phyloP scores from a whole-genome alignment of 2,888 invertebrate species.

The Dasysyrphus albostriatus region DNA sequence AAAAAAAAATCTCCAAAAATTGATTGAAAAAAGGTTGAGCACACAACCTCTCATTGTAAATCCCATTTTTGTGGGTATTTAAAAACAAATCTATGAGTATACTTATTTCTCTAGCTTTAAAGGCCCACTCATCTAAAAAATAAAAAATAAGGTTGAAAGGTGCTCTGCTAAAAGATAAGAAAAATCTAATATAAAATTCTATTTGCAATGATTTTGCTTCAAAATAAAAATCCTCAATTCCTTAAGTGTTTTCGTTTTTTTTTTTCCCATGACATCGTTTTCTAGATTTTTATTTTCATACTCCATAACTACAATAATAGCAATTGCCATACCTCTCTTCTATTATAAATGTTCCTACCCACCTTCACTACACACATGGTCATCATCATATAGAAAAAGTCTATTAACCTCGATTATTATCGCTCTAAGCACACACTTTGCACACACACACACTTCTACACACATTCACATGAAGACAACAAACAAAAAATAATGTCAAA shows the following conservation, averaged over 20 bases:
- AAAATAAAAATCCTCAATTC: not conserved
- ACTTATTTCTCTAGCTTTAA: not conserved
- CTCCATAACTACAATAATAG: constrained; percentile 2
- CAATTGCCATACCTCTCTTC: not conserved
- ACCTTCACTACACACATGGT: constrained; percentile 1
- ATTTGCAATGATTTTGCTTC: not conserved
- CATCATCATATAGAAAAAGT: constrained; percentile 31
- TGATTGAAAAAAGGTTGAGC: too few species aligned
- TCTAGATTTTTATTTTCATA: not conserved
- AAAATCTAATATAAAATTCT: constrained; percentile 14
- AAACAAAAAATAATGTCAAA: constrained; percentile 42
- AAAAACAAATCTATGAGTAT: not conserved
- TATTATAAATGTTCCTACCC: not conserved
- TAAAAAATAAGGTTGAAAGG: not conserved
- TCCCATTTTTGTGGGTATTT: not conserved
- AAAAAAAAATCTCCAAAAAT: too few species aligned
- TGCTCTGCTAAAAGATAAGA: not conserved
- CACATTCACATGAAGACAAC: not conserved
- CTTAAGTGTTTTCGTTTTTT: not conserved
- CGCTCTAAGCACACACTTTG: constrained; percentile 9
- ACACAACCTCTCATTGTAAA: too few species aligned
- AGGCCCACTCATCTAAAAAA: not conserved
- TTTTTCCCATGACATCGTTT: constrained; percentile 3
- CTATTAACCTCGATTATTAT: constrained; percentile 54
- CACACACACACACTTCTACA: not conserved